Evolutionary conservation across 1,140 invertebrate genomes (phyloP).

Genomic region (Zaprionus capensis): DNA sequence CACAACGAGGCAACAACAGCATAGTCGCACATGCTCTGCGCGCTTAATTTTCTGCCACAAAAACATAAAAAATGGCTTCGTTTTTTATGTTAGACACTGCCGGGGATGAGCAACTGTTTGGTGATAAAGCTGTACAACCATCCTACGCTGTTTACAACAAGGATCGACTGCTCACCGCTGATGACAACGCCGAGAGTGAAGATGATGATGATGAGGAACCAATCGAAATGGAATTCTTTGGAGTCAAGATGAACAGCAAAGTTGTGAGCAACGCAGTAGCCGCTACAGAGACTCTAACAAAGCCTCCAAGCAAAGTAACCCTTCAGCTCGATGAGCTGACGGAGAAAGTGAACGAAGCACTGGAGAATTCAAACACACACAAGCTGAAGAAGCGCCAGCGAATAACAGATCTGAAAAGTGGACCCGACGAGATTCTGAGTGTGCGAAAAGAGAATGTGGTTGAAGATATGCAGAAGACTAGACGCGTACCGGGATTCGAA

Average conservation of each 20-base stretch:
- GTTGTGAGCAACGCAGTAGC: conserved; percentile 38
- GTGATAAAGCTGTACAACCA: conserved; percentile 10
- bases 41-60: neutral
- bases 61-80: conserved; percentile 53
- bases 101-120: conserved; percentile 67
- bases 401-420: conserved; percentile 85
- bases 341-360: conserved; percentile 43
- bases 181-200: conserved; percentile 33
- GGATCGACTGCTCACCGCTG: neutral
- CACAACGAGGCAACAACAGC: neutral
- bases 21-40: conserved; percentile 25
- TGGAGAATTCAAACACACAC: conserved; percentile 38
- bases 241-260: conserved; percentile 49
- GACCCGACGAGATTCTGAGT: conserved; percentile 75
- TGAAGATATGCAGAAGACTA: conserved; percentile 87
- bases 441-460: conserved; percentile 85
- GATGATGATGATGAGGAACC: conserved; percentile 33
- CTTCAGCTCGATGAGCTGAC: conserved; percentile 39
- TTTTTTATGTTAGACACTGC: conserved; percentile 76
- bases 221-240: conserved; percentile 64
- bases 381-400: conserved; percentile 60
- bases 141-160: conserved; percentile 26
- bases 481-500: conserved; percentile 88
- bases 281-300: neutral
- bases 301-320: conserved; percentile 34